Evolutionary conservation across 2,888 invertebrate species (phyloP), one percentile per base, ranked within the genome.

Genomic region (Empis livida): DNA sequence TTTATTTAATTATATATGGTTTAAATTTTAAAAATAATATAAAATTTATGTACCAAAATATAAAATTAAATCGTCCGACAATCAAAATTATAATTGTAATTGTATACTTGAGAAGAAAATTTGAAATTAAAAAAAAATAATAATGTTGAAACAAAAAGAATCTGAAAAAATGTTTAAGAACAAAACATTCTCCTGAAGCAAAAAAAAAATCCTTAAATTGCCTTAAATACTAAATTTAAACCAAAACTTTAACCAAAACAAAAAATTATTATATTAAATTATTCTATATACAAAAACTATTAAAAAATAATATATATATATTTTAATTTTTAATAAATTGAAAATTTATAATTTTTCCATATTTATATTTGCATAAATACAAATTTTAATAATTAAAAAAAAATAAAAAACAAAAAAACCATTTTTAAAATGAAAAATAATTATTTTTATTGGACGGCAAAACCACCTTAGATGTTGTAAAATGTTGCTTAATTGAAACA

Each of bases 401-500:
- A 44, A 46, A 49, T 37, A 44, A 27, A 31, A 27, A 45, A n/a
- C n/a, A n/a, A n/a, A 43, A 45, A 42, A 48, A 37, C 20, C 30
- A 16, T 15, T n/a, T 31, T 8, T 31, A 23, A 42, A 14, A 46
- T 32, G 30, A 46, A 46, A 54, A 60, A 60, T 56, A 59, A 20
- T 17, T 35, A 50, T 35, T 50, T 60, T 60, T 58, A 58, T 60
- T 60, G 66, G 64, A 65, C 65, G 66, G 61, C 58, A 58, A 56
- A 62, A 66, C 65, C 65, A 65, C 65, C 66, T 63, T 66, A 62
- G 61, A 66, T 66, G 66, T 65, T 66, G 63, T 66, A 61, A 60
- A 57, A 55, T 55, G 56, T 57, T 57, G 46, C 52, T 55, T 45
- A 48, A 43, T 41, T 38, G 45, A 42, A 46, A 39, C 42, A 32